phyloP scores from a whole-genome alignment of 2,888 invertebrate species.

The Scaptomyza reducta region DNA sequence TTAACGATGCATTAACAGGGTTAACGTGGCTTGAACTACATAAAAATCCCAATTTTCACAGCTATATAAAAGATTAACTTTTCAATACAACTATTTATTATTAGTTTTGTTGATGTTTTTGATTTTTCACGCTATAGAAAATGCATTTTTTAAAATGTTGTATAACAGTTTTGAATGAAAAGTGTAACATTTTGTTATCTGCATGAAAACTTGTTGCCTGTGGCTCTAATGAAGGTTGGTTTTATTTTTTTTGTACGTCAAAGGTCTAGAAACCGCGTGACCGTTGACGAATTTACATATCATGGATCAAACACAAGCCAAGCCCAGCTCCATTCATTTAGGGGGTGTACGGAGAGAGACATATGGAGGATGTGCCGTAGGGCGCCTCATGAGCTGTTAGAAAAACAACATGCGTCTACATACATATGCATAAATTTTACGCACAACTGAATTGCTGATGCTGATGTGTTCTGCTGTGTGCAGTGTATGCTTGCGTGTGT shows the following conservation, averaged over 20 bases:
- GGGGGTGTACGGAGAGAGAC: background rate
- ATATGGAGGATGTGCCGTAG: background rate
- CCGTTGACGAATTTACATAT: conserved; percentile 56
- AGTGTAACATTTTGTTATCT: background rate
- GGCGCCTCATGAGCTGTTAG: conserved; percentile 21
- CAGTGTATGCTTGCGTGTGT: conserved; percentile 9
- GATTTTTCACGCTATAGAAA: too few species aligned
- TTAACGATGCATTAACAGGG: too few species aligned
- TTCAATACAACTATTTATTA: background rate
- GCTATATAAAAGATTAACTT: background rate
- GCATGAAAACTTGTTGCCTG: conserved; percentile 41
- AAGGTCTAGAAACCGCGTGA: conserved; percentile 48
- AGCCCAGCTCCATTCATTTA: conserved; percentile 14
- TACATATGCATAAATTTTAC: conserved; percentile 58
- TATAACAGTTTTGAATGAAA: too few species aligned
- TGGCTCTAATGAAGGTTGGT: conserved; percentile 37
- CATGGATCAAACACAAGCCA: conserved; percentile 49
- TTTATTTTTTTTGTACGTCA: conserved; percentile 27
- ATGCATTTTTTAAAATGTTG: too few species aligned
- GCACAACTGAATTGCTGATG: conserved; percentile 45
- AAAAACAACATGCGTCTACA: conserved; percentile 54
- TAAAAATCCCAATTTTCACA: background rate
- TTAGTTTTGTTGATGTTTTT: too few species aligned
- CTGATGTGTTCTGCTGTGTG: conserved; percentile 17
- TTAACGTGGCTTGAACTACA: background rate